Evolutionary conservation across 30 jellyfish, hydroid and myxozoan genomes (phyloP).

Genomic region (Morbakka virulenta): DNA sequence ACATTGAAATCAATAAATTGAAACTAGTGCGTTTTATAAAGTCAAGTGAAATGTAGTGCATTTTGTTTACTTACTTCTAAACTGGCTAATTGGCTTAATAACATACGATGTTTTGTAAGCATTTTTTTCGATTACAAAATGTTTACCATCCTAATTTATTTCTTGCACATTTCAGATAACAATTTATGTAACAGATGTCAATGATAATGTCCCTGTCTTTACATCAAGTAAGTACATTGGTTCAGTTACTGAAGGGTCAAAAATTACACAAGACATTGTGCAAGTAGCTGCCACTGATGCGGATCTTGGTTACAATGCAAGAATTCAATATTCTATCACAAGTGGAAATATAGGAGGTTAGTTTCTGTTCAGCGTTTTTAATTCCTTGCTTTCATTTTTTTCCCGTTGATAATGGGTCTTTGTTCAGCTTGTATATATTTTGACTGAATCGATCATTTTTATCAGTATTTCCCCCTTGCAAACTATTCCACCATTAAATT

Average conservation of each 20-base stretch:
- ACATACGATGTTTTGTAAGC: too few species aligned
- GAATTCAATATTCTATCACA: slow-evolving; percentile 35
- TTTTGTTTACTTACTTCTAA: too few species aligned
- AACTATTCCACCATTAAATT: too few species aligned
- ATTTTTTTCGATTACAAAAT: too few species aligned
- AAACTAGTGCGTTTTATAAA: too few species aligned
- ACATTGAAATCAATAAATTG: too few species aligned
- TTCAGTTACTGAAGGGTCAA: slow-evolving; percentile 66
- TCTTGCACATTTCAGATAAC: slow-evolving; percentile 29
- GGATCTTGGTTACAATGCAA: slow-evolving; percentile 47
- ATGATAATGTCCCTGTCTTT: slow-evolving; percentile 76
- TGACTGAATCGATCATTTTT: too few species aligned
- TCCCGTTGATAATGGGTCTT: not conserved
- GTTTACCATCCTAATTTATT: too few species aligned
- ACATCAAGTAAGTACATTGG: slow-evolving; percentile 20
- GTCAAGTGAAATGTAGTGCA: too few species aligned
- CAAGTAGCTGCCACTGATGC: slow-evolving; percentile 49
- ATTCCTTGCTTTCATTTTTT: not conserved
- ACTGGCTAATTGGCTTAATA: too few species aligned
- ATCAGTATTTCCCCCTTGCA: too few species aligned
- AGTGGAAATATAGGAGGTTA: slow-evolving; percentile 45
- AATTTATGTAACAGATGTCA: slow-evolving; percentile 55
- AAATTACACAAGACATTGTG: slow-evolving; percentile 18
- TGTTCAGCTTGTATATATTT: not conserved
- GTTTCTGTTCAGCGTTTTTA: too few species aligned